phyloP scores from a whole-genome alignment of 2,113 vertebrate species.

The Noturus placidus region DNA sequence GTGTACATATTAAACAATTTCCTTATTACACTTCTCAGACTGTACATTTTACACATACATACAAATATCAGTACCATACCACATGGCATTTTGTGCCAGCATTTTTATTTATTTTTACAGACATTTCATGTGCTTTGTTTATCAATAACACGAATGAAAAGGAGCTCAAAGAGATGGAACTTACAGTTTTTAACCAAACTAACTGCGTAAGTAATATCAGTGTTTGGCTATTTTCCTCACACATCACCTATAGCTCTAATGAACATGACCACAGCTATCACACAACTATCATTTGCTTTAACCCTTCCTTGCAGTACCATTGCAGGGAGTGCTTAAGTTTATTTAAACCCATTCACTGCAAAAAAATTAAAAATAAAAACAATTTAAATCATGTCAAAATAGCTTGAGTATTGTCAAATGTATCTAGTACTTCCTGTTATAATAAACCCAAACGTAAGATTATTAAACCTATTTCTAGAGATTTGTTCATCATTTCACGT shows the following conservation, averaged over 20 bases:
- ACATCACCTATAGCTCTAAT: background rate
- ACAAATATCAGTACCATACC: background rate
- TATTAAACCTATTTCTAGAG: background rate
- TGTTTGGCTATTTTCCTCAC: background rate
- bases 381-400: background rate
- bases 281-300: background rate
- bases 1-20: background rate
- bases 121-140: background rate
- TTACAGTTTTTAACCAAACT: background rate
- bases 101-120: background rate
- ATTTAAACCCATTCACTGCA: background rate
- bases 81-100: background rate
- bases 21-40: background rate
- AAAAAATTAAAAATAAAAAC: too few relatives aligned
- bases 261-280: background rate
- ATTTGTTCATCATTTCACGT: background rate
- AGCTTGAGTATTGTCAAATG: too few relatives aligned
- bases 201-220: too few relatives aligned
- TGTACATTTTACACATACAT: background rate
- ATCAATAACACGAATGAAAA: background rate
- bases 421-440: too few relatives aligned
- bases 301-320: too few relatives aligned
- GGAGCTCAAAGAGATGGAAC: background rate
- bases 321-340: background rate
- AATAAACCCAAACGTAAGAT: background rate